These are phyloP conservation scores for Pachyseris speciosa DNA, from an alignment of 64 coral and sea anemone genomes.

Conservation along the genomic window DNA sequence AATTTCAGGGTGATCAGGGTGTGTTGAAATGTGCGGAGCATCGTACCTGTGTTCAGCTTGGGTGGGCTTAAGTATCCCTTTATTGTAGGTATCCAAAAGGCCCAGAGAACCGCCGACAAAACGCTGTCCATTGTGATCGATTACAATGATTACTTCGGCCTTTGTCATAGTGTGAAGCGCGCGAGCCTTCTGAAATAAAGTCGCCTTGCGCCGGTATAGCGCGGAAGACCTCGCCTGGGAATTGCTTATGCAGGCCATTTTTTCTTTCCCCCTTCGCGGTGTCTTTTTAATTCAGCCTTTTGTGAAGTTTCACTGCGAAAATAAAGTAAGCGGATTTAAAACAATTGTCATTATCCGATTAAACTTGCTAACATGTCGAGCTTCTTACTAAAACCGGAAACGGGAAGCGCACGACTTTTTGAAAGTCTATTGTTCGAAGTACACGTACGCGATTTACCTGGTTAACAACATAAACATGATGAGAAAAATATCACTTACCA, in stretches of 20 bases:
- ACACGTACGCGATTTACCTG: constrained; percentile 3
- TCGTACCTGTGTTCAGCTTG: constrained; percentile 10
- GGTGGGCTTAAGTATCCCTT: not conserved
- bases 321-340: not conserved
- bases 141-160: not conserved
- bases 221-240: not conserved
- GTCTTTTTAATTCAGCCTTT: not conserved
- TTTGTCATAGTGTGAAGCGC: not conserved
- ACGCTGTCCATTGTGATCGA: not conserved
- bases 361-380: no score
- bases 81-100: not conserved
- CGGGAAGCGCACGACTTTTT: not conserved
- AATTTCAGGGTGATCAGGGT: constrained; percentile 23
- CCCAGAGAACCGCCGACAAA: not conserved
- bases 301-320: not conserved
- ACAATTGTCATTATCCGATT: not conserved
- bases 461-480: not conserved
- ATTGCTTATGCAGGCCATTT: not conserved
- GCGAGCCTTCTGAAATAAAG: not conserved
- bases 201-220: not conserved
- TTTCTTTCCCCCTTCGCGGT: not conserved
- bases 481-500: constrained; percentile 2
- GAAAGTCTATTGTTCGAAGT: not conserved
- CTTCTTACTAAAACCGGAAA: no score
- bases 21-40: not conserved